Conservation (phyloP, 1,140 invertebrate genomes). For the Phthorimaea operculella region DNA sequence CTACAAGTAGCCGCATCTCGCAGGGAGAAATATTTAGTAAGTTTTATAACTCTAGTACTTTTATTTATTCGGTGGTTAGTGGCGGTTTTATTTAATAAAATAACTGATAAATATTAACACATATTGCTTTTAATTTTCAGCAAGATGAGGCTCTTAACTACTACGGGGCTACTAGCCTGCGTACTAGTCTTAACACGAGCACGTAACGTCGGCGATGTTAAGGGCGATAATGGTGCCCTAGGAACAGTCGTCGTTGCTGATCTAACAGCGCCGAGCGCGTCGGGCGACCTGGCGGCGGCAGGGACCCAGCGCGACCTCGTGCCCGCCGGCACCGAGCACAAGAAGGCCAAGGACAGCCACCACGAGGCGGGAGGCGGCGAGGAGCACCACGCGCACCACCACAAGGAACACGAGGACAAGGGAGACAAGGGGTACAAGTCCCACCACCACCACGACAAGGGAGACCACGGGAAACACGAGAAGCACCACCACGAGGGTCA, state of each 20-base stretch:
- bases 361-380: slow-evolving; percentile 74
- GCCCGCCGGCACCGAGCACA: slow-evolving; percentile 64
- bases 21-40: slow-evolving; percentile 27
- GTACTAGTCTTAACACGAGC: slow-evolving; percentile 29
- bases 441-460: slow-evolving; percentile 75
- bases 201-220: slow-evolving; percentile 35
- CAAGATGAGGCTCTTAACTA: slow-evolving; percentile 50
- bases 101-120: slow-evolving; percentile 1
- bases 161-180: slow-evolving; percentile 32
- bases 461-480: slow-evolving; percentile 77
- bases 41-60: too few species aligned
- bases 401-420: slow-evolving; percentile 73
- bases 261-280: slow-evolving; percentile 8
- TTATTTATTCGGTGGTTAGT: not conserved
- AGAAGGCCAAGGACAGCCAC: slow-evolving; percentile 60
- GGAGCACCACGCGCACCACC: slow-evolving; percentile 72
- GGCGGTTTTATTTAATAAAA: not conserved
- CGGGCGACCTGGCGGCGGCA: slow-evolving; percentile 18
- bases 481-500: slow-evolving; percentile 78
- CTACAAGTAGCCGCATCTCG: slow-evolving; percentile 28
- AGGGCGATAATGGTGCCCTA: slow-evolving; percentile 25
- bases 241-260: slow-evolving; percentile 7
- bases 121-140: slow-evolving; percentile 24
- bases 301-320: slow-evolving; percentile 45
- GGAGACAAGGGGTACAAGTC: slow-evolving; percentile 76